Base-by-base conservation (phyloP, 30 jellyfish, hydroid and myxozoan species). In the Aurelia aurita region DNA sequence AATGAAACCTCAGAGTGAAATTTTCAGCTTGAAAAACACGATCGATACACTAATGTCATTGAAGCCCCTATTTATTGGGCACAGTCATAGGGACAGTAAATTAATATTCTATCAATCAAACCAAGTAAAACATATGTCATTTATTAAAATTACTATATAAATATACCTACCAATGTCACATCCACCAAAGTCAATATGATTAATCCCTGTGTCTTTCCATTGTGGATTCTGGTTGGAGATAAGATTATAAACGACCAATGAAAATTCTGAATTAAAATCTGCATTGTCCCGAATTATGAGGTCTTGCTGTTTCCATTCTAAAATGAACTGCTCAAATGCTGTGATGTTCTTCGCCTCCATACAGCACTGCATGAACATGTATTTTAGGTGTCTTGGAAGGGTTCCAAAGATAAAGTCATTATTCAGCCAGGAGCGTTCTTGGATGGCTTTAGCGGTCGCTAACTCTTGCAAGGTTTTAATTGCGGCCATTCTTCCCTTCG, bases 341-440 rank as follows among this genome's bases (percentile, higher is more conserved):
- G 67, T 69, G 15, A 35, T 28, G 47, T 75, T 75, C n/a, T 31
- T 55, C 10, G 65, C 25, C n/a, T 75, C 65, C 21, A 75, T 15
- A 35, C 87, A 75, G 29, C 39, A 43, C 22, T 75, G 58, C 9
- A 75, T 19, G 22, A 75, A 44, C 77, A 44, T 28, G 13, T 10
- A 16, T 20, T 47, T 6, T 8, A 75, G 5, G 11, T 35, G 23
- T 29, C 35, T 57, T 21, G 66, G 44, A 58, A 72, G 47, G 20
- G 14, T 54, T 53, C 29, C 8, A 28, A 75, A 55, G 13, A 8
- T 11, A 46, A 15, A 26, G 65, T n/a, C 66, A 4, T 15, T 14
- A 47, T 34, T 44, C 39, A 75, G 75, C 87, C 87, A 75, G 28
- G 66, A 9, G 5, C 77, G 62, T 6, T 75, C 87, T n/a, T 26